Conservation (phyloP, 2,888 invertebrate species). For the Bursaphelenchus okinawaensis region DNA sequence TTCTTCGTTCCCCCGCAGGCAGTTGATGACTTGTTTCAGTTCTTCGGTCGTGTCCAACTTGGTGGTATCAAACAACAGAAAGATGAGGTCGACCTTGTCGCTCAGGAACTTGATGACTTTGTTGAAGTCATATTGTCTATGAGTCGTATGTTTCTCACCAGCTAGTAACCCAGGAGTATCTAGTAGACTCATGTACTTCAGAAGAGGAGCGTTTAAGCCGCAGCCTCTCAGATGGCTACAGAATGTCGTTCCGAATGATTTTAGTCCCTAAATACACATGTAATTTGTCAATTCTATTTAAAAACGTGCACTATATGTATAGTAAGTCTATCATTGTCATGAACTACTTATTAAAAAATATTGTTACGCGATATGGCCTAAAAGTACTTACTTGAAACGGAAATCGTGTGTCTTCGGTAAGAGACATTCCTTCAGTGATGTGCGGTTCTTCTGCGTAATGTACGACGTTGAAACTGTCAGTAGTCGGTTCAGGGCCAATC, state of each 20-base stretch:
- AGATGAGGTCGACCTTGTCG: conserved; percentile 33
- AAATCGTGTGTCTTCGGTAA: conserved; percentile 4
- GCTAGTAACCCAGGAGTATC: conserved; percentile 34
- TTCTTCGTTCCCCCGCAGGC: conserved; percentile 11
- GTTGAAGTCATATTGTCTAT: conserved; percentile 15
- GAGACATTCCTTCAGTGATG: conserved; percentile 1
- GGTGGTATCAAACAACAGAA: conserved; percentile 38
- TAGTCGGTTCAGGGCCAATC: conserved; percentile 50
- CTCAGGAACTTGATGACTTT: conserved; percentile 37
- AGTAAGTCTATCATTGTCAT: no score
- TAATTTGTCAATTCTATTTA: no score
- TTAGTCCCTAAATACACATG: conserved; percentile 11
- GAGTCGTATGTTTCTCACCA: conserved; percentile 27
- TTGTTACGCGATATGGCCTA: not conserved
- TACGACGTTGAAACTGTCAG: conserved; percentile 34
- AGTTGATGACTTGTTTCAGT: conserved; percentile 21
- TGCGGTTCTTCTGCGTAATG: conserved; percentile 5
- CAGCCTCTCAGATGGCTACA: conserved; percentile 7
- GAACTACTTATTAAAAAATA: not conserved
- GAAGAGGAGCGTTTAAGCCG: conserved; percentile 8
- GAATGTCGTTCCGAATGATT: conserved; percentile 19
- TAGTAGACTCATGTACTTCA: conserved; percentile 25
- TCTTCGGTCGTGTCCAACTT: conserved; percentile 44
- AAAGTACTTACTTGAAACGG: conserved; percentile 8
- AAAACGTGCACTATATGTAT: no score